phyloP scores from a whole-genome alignment of 1,140 invertebrate genomes.

The Rhagoletis pomonella region DNA sequence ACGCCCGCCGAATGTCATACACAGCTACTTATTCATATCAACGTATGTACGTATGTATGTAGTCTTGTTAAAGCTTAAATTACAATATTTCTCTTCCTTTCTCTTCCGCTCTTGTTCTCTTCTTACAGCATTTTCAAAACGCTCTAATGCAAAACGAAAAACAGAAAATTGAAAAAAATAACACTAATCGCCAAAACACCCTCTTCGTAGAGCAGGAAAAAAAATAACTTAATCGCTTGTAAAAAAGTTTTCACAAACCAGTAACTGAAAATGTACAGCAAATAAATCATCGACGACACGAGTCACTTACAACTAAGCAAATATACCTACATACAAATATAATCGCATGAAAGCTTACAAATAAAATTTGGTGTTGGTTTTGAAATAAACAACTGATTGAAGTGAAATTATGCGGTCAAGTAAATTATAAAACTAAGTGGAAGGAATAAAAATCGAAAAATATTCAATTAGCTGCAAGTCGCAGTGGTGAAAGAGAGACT shows the following conservation, averaged over 20 bases:
- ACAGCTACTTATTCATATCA: constrained; percentile 4
- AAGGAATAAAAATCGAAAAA: not conserved
- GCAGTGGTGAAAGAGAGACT: not conserved
- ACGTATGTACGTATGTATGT: not conserved
- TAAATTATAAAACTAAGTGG: not conserved
- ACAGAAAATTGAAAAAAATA: constrained; percentile 25
- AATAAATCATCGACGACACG: not conserved
- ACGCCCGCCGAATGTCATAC: not conserved
- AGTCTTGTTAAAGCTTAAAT: not conserved
- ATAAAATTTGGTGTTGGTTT: constrained; percentile 50
- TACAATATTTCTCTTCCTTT: constrained; percentile 35
- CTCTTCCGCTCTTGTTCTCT: constrained; percentile 38
- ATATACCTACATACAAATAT: not conserved
- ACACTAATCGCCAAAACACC: constrained; percentile 39
- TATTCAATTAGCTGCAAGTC: not conserved
- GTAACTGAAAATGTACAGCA: not conserved
- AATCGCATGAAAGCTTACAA: not conserved
- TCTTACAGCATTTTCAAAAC: not conserved
- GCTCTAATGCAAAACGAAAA: constrained; percentile 22
- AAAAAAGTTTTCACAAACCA: constrained; percentile 29
- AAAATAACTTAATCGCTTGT: not conserved
- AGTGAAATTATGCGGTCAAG: not conserved
- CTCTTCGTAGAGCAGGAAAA: not conserved
- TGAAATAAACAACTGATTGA: not conserved
- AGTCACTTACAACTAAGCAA: not conserved